Base-by-base conservation (phyloP, 1,140 invertebrate genomes). In the Meloidogyne exigua region DNA sequence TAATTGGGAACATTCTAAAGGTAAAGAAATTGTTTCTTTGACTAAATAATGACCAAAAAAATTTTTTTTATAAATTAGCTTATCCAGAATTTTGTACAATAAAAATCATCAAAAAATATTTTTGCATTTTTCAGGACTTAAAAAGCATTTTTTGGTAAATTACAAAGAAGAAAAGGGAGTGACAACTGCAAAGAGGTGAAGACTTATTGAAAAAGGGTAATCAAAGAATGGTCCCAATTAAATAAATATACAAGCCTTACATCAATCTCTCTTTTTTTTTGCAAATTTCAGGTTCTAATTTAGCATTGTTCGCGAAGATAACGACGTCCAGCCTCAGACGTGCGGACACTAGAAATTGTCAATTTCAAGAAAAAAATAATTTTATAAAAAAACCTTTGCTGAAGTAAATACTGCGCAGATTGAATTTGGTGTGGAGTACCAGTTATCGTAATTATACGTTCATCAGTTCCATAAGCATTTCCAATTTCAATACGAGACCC, bases 401-500 rank as follows among this genome's bases (percentile, higher is more conserved):
- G 78, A 25, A 79, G 68, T 26, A 79, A 68, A 28, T 81, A 79
- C 42, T 79, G 78, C 11, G 78, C 78, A 13, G 68, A 62, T 23
- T 79, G 78, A 26, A 79, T 79, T 57, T 79, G 78, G 44, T 81
- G 68, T 11, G 67, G 79, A 32, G 71, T 80, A 12, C 78, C 78
- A 63, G 79, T 80, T n/a, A 79, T 79, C 42, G 78, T 79, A 70
- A 79, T 79, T 32, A 79, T 79, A 25, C 78, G 68, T 25, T 79
- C 78, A 23, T 79, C 77, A 13, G 72, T 80, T 36, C 77, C 81
- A 66, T 71, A 75, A 25, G 78, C 39, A 26, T 36, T 68, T 25
- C 80, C 82, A 28, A 82, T 70, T 28, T 82, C 81, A 62, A 82
- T 84, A 28, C 74, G 62, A 21, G 81, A 83, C 18, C 81, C 81